Evolutionary conservation across 2,888 invertebrate genomes (phyloP), one percentile per base, ranked within the genome.

Genomic region (Drosophila subquinaria): DNA sequence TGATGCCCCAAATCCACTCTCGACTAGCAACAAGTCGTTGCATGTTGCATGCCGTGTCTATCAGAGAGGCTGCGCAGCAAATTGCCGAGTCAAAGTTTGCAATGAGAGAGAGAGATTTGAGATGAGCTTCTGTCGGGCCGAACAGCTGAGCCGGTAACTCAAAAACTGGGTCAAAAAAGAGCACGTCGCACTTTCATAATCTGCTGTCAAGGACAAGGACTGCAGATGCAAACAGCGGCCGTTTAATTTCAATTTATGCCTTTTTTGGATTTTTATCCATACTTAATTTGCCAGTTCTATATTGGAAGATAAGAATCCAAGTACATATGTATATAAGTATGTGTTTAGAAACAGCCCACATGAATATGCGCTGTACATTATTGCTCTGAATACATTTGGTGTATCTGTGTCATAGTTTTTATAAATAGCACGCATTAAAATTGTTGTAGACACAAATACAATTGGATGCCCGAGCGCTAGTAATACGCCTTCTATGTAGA

Each of bases 341-440:
- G 20, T 68, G 42, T 59, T 40, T 73, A 47, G 61, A 52, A 57
- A 52, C 65, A 68, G 45, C 45, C 23, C 45, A 45, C 27, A 45
- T 51, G 50, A 55, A 65, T 63, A 61, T 70, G 67, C 64, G 77
- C 67, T 79, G 79, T 87, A 84, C 76, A 79, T 84, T 80, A 84
- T 74, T 81, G 85, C 82, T 84, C 87, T 67, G 85, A 87, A 88
- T 85, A 84, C 71, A 68, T 71, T 74, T 59, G 66, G 73, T 84
- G 85, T 81, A 92, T 92, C 91, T 92, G 92, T 92, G 92, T 92
- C 92, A 92, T 91, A 81, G 77, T 75, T 83, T 80, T 84, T 88
- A 89, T 85, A 91, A 92, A 92, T 92, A 92, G 90, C 87, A 73
- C 78, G 67, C 84, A 81, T 81, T 79, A 61, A 87, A 78, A 74